phyloP scores from a whole-genome alignment of 2,888 invertebrate genomes.

The Allygus modestus region DNA sequence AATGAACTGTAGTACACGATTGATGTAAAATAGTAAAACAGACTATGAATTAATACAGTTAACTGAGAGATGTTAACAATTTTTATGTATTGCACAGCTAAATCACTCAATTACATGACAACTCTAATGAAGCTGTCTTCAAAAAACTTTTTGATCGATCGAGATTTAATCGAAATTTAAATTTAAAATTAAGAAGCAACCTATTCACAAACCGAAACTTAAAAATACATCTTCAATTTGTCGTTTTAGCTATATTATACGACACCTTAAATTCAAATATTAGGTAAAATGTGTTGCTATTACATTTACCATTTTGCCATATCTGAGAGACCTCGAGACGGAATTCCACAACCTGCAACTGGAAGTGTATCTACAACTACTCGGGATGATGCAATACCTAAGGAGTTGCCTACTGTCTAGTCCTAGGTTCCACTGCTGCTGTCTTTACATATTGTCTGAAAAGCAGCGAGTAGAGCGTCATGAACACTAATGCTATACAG shows the following conservation, averaged over 20 bases:
- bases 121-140: too few species aligned
- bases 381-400: neutral
- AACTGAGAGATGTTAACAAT: too few species aligned
- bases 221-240: too few species aligned
- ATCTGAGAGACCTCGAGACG: neutral
- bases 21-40: neutral
- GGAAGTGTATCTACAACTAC: neutral
- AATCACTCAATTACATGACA: too few species aligned
- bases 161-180: too few species aligned
- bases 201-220: too few species aligned
- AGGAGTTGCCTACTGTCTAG: neutral
- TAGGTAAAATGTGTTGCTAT: neutral
- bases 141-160: too few species aligned
- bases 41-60: too few species aligned
- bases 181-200: too few species aligned
- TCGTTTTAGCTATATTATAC: too few species aligned
- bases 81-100: too few species aligned
- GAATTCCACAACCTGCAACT: neutral
- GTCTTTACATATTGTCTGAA: neutral
- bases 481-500: conserved; percentile 33
- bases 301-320: neutral
- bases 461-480: neutral
- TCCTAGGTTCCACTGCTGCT: neutral
- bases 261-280: too few species aligned
- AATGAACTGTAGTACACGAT: conserved; percentile 35